A percentile compares a stretch with the other conserved stretches of the same genome.
These are phyloP conservation scores for Mus spretus DNA, from an alignment of 2,797 vertebrate species.

Conservation along the genomic window DNA sequence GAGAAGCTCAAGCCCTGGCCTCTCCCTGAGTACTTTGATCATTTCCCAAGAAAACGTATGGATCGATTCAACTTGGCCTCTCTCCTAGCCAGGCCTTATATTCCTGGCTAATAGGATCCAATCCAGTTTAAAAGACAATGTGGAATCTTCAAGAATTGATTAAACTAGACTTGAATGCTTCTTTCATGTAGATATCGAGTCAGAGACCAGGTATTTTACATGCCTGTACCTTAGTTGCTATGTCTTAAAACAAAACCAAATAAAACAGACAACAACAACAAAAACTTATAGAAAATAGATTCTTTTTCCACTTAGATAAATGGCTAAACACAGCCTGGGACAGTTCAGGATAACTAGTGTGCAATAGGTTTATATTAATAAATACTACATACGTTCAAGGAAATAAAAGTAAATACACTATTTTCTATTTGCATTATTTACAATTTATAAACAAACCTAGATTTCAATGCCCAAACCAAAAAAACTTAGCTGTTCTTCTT, in stretches of 20 bases:
- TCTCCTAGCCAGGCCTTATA: background rate
- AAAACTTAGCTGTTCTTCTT: background rate
- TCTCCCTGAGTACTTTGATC: conserved; percentile 57
- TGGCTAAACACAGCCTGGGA: background rate
- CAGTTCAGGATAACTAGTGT: accelerated
- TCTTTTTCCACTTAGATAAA: background rate
- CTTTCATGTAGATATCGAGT: background rate
- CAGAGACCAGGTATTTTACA: background rate
- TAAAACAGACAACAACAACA: background rate
- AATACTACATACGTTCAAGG: background rate
- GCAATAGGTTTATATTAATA: background rate
- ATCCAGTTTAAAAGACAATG: background rate
- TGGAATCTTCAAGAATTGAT: background rate
- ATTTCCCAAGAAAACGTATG: conserved; percentile 51
- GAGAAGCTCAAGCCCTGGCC: conserved; percentile 59
- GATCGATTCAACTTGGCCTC: background rate
- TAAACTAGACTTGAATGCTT: background rate
- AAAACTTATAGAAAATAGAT: background rate
- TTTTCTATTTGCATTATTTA: background rate
- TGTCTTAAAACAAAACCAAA: background rate
- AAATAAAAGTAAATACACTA: background rate
- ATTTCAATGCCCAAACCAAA: background rate
- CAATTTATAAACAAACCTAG: background rate
- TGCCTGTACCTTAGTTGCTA: background rate
- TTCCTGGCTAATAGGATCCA: background rate